Percentiles rank a stretch among this genome's conserved stretches.
Evolutionary conservation across 2,113 vertebrate genomes (phyloP).

Genomic region (Mesocricetus auratus): DNA sequence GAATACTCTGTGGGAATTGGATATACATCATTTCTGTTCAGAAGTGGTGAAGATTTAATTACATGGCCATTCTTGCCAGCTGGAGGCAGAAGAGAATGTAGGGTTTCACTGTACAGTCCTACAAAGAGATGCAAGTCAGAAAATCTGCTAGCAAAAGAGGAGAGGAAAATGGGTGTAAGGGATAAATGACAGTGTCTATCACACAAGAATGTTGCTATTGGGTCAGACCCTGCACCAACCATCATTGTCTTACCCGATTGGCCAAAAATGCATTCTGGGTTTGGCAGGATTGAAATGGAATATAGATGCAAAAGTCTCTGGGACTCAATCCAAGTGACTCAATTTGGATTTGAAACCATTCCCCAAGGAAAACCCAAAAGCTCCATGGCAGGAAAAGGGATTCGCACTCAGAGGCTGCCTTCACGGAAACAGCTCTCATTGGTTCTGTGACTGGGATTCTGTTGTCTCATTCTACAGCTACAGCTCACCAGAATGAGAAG

Average conservation of each 20-base stretch:
- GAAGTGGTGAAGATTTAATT: neutral
- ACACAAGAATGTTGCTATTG: neutral
- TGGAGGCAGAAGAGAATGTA: neutral
- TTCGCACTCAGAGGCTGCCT: neutral
- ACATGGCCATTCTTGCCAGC: neutral
- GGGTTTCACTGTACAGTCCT: neutral
- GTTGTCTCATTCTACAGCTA: neutral
- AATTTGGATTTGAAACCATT: neutral
- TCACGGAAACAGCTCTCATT: neutral
- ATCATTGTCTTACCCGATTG: neutral
- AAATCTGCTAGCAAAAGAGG: neutral
- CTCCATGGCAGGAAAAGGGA: neutral
- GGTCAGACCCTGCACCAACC: neutral
- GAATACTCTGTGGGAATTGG: neutral
- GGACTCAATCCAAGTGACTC: neutral
- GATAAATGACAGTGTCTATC: neutral
- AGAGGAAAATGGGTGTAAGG: neutral
- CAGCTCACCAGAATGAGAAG: neutral
- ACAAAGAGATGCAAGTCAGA: neutral
- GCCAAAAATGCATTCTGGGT: neutral
- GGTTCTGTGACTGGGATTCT: neutral
- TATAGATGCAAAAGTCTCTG: neutral
- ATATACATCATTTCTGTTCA: neutral
- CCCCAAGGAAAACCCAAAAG: slow-evolving; percentile 30
- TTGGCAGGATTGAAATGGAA: neutral